Evolutionary conservation across 2,797 vertebrate species (phyloP), one percentile per base, ranked within the genome.

Genomic region (Mus caroli): DNA sequence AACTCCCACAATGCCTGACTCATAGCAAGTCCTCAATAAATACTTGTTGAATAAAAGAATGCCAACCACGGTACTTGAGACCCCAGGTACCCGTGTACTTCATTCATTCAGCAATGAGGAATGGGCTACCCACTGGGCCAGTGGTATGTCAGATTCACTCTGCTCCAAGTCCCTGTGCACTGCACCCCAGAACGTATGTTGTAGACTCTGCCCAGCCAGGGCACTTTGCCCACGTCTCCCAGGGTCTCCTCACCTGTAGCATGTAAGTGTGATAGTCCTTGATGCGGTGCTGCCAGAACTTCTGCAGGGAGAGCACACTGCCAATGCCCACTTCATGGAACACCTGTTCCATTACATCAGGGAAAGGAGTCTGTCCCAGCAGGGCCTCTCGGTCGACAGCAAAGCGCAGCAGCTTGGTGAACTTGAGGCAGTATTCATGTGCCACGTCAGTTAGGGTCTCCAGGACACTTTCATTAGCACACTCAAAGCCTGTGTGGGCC

Each of bases 221-320:
- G 62, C 17, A 71, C 6, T 31, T 15, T n/a, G 67, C 14, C 40
- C 56, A 3, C 1, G 0, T 52, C 76, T 77, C 79, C 77, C 5
- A 14, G 19, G 40, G 67, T 69, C 19, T 3, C 52, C 99, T 99
- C 97, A 99, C 99, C 99, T 99, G 99, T 6, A 99, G 98, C 99
- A 99, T 99, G 98, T 99, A 99, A 98, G 98, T 99, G 98, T 99
- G 99, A 95, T 99, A 99, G 98, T 99, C 99, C 97, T 99, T 99
- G 97, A 99, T 99, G 94, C 99, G 99, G 91, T 99, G 99, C 97
- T 99, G 99, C 99, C 99, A 99, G 98, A 99, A 99, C 97, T 99
- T 99, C 98, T 99, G 99, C 95, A 99, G 99, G 0, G 99, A 99
- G 85, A 99, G 98, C 94, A 99, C 99, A 0, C 99, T 99, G 98